phyloP scores from a whole-genome alignment of 2,888 invertebrate species.

The Nemoura dubitans region DNA sequence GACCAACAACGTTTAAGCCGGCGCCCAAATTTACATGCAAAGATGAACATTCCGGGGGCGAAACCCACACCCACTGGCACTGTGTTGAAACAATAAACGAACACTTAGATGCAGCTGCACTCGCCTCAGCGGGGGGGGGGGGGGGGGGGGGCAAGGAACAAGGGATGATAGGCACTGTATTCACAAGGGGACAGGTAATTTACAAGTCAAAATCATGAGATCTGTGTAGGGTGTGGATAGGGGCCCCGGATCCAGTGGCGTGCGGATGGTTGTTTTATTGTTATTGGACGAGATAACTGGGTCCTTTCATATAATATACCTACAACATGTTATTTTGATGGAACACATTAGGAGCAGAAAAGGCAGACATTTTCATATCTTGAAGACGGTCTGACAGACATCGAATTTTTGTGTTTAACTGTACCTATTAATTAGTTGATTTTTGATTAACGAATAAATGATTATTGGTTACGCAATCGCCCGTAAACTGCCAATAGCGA shows the following conservation, averaged over 20 bases:
- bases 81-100: background rate
- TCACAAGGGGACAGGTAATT: slow-evolving; percentile 34
- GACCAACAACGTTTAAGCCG: background rate
- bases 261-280: background rate
- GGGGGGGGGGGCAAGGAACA: background rate
- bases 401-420: too few species aligned
- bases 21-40: background rate
- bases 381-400: too few species aligned
- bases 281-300: too few species aligned
- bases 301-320: too few species aligned
- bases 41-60: slow-evolving; percentile 1
- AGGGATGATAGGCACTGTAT: slow-evolving; percentile 15
- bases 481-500: too few species aligned
- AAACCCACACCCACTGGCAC: background rate
- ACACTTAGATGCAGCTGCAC: slow-evolving; percentile 17
- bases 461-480: too few species aligned
- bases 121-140: background rate
- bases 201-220: slow-evolving; percentile 42
- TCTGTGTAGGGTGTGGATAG: background rate
- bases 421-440: too few species aligned
- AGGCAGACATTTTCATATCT: too few species aligned
- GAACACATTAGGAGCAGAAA: too few species aligned
- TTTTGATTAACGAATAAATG: too few species aligned
- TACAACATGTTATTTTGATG: too few species aligned
- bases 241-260: background rate